A percentile compares a stretch with the other conserved stretches of the same genome.
Conservation (phyloP, 2,797 vertebrate species). For the Columba guinea region DNA sequence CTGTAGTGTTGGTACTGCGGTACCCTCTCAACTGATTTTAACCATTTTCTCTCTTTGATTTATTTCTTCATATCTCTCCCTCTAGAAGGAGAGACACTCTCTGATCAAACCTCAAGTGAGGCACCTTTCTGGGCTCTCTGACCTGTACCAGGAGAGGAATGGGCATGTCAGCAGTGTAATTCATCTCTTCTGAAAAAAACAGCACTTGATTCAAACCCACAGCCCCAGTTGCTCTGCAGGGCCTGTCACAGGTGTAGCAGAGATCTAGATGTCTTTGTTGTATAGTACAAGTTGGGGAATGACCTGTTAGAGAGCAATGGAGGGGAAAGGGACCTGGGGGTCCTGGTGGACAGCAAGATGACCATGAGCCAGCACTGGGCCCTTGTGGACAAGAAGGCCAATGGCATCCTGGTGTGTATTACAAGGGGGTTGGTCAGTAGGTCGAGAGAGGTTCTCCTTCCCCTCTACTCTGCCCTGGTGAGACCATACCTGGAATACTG, state of each 20-base stretch:
- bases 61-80: background rate
- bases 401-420: too few relatives aligned
- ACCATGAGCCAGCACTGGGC: too few relatives aligned
- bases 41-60: background rate
- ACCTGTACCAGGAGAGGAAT: background rate
- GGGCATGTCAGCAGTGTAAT: fast-evolving
- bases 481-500: too few relatives aligned
- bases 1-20: background rate
- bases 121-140: background rate
- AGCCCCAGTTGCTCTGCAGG: background rate
- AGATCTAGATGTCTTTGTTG: background rate
- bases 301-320: too few relatives aligned
- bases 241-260: background rate
- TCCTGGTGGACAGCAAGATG: too few relatives aligned
- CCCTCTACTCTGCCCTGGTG: too few relatives aligned
- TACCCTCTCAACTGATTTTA: background rate
- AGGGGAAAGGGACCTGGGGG: too few relatives aligned
- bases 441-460: too few relatives aligned
- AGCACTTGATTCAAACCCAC: background rate
- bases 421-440: too few relatives aligned
- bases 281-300: too few relatives aligned
- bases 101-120: background rate
- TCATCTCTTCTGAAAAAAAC: background rate
- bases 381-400: too few relatives aligned
- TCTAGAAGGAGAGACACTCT: background rate